phyloP scores from a whole-genome alignment of 2,888 invertebrate genomes.

The Entomobrya multifasciata region DNA sequence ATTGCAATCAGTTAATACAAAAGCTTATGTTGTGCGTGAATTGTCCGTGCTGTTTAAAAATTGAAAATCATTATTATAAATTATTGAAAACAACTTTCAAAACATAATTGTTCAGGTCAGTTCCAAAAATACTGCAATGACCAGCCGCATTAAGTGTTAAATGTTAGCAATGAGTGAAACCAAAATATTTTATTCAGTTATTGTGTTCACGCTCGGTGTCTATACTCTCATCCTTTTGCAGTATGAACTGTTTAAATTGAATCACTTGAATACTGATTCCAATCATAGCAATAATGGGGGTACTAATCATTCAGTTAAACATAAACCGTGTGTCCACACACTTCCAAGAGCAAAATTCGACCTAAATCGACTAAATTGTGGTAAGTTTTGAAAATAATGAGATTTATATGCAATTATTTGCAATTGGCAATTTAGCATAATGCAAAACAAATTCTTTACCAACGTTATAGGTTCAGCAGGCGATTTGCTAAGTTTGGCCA shows the following conservation, averaged over 20 bases:
- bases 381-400: constrained; percentile 18
- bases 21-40: too few species aligned
- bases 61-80: too few species aligned
- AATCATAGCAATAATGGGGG: not conserved
- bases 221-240: constrained; percentile 52
- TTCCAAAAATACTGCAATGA: too few species aligned
- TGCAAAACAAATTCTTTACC: too few species aligned
- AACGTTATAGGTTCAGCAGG: constrained; percentile 62
- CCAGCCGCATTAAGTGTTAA: too few species aligned
- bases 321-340: not conserved
- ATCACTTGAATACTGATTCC: constrained; percentile 11
- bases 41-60: too few species aligned
- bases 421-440: not conserved
- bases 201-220: constrained; percentile 55
- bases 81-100: too few species aligned
- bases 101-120: not conserved
- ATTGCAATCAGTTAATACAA: too few species aligned
- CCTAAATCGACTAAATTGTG: constrained; percentile 43
- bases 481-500: not conserved
- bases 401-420: too few species aligned
- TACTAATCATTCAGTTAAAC: not conserved
- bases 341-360: constrained; percentile 7
- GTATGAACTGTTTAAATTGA: constrained; percentile 48
- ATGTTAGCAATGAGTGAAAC: constrained; percentile 54
- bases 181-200: constrained; percentile 49